Evolutionary conservation across 1,140 invertebrate species (phyloP).

Genomic region (Scaptomyza montana): DNA sequence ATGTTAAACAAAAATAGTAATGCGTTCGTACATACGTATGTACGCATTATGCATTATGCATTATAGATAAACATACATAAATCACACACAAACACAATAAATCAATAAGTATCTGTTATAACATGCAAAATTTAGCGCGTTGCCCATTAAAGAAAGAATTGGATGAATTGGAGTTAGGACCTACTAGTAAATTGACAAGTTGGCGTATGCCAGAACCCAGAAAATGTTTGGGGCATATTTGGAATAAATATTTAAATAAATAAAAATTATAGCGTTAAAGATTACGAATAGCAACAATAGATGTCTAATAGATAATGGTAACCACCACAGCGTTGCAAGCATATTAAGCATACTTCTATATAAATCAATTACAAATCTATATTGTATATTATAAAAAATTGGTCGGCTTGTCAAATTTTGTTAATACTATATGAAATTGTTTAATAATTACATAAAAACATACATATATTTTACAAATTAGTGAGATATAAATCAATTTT

Average conservation of each 20-base stretch:
- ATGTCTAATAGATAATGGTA: constrained; percentile 74
- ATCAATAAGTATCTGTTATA: constrained; percentile 58
- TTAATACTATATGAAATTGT: constrained; percentile 68
- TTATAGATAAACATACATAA: constrained; percentile 62
- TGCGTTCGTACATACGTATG: not conserved
- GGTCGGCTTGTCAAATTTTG: constrained; percentile 76
- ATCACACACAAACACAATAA: constrained; percentile 36
- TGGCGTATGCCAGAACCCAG: constrained; percentile 23
- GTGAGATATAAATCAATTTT: constrained; percentile 63
- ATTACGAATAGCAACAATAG: constrained; percentile 57
- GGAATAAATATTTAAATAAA: constrained; percentile 42
- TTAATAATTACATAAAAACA: constrained; percentile 46
- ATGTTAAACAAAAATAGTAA: constrained; percentile 71
- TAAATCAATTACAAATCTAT: constrained; percentile 52
- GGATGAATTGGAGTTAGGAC: constrained; percentile 36
- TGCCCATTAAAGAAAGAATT: constrained; percentile 51
- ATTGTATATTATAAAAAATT: constrained; percentile 74
- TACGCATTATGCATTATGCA: constrained; percentile 23
- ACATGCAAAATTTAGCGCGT: constrained; percentile 52
- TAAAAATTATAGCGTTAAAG: constrained; percentile 64
- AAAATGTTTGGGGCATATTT: constrained; percentile 29
- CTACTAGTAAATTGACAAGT: constrained; percentile 59
- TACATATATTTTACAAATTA: constrained; percentile 69
- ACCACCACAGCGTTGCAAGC: constrained; percentile 56
- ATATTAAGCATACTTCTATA: constrained; percentile 58